Evolutionary conservation across 2,797 vertebrate species (phyloP), one percentile per base, ranked within the genome.

Genomic region (Sebastes iracundus): DNA sequence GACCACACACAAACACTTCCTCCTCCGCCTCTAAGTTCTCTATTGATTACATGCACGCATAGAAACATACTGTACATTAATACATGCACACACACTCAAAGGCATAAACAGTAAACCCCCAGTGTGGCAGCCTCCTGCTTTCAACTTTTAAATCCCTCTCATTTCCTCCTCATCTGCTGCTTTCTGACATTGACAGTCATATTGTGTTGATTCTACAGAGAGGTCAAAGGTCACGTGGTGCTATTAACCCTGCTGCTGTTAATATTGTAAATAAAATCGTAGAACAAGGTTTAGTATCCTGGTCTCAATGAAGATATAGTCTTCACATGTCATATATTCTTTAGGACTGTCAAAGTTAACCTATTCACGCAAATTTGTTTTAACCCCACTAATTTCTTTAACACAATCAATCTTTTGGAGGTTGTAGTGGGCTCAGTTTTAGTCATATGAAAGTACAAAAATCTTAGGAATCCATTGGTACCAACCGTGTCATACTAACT

Each of bases 141-240:
- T 81, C 58, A 88, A 71, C 56, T 84, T 79, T 67, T 69, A 62
- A 79, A 52, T 82, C 70, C 9, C 4, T 81, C 75, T 87, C 5
- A 82, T 72, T 85, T 89, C 74, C 75, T 75, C 27, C 11, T 81
- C 20, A 59, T 78, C n/a, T 67, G 56, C 30, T 68, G 52, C 38
- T 80, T 35, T 80, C 60, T 22, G 64, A 71, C n/a, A 80, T 46
- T 25, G 30, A 13, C 16, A 49, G 30, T 80, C 22, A 38, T 27
- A 32, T 56, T 73, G 35, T 63, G 23, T 20, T 35, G 27, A 46
- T 58, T 59, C 62, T 67, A 12, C 46, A 77, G 16, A 70, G 30
- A 75, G 79, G 83, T 90, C 68, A 85, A 72, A 81, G 81, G 67
- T 82, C 82, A 88, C 10, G 14, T 56, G 7, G 9, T 32, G 52